These are phyloP conservation scores for Cyanoliseus patagonus DNA, from an alignment of 2,113 vertebrate genomes.

Conservation along the genomic window DNA sequence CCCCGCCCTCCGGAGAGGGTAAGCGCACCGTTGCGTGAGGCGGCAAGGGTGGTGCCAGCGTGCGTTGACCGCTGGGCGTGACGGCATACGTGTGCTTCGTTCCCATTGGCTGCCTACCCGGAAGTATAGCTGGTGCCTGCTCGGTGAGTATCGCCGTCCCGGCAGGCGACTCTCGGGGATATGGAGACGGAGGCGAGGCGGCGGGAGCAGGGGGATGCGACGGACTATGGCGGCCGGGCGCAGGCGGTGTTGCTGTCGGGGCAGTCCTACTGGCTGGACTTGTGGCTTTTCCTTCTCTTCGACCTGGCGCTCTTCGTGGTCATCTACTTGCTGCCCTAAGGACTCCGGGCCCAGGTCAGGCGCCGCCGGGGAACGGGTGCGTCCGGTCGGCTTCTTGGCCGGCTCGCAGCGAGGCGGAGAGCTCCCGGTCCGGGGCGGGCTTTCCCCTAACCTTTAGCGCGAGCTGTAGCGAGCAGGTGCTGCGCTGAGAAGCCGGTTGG, in stretches of 20 bases:
- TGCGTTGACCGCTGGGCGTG: accelerated
- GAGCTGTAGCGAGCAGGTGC: not conserved
- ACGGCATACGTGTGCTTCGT: not conserved
- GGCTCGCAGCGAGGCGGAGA: not conserved
- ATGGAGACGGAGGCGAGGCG: not conserved
- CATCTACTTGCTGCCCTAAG: conserved; percentile 80
- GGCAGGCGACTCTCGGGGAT: accelerated
- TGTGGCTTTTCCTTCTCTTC: conserved; percentile 86
- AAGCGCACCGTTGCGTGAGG: accelerated
- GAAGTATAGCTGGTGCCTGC: not conserved
- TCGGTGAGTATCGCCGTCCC: accelerated
- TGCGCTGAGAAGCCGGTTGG: too few relatives aligned
- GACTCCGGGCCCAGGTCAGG: not conserved
- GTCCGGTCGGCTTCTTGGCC: too few relatives aligned
- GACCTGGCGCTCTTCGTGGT: conserved; percentile 82
- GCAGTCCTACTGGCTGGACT: conserved; percentile 90
- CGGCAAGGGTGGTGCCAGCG: accelerated
- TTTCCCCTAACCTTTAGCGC: not conserved
- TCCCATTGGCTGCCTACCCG: not conserved
- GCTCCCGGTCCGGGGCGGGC: not conserved
- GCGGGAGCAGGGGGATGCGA: not conserved
- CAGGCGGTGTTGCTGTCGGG: conserved; percentile 56
- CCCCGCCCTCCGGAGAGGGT: too few relatives aligned
- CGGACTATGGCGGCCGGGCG: not conserved
- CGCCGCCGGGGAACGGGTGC: not conserved